Evolutionary conservation across 1,140 invertebrate species (phyloP).

Genomic region (Drosophila sp.): DNA sequence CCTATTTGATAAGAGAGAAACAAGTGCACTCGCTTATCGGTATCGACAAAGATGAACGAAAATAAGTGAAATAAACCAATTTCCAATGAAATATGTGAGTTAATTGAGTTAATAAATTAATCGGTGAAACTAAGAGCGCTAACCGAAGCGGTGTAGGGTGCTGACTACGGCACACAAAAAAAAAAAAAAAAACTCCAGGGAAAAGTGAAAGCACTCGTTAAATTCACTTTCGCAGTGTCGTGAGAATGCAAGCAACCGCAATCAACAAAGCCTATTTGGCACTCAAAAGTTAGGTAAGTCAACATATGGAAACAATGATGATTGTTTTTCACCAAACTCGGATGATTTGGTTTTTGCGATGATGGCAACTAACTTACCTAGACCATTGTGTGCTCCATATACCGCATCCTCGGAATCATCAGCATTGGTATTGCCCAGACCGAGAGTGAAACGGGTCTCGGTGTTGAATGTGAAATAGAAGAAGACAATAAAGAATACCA

Average conservation of each 20-base stretch:
- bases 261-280: neutral
- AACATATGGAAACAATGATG: neutral
- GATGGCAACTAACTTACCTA: conserved; percentile 49
- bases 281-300: neutral
- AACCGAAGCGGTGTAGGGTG: neutral
- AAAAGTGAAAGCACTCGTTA: conserved; percentile 15
- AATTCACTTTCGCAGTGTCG: conserved; percentile 12
- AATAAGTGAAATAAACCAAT: no score
- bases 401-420: conserved; percentile 41
- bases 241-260: neutral
- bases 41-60: neutral
- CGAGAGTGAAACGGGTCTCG: conserved; percentile 28
- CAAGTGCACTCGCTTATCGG: neutral
- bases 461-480: conserved; percentile 54
- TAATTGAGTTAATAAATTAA: no score
- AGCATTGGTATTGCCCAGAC: conserved; percentile 26
- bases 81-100: no score
- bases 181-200: neutral
- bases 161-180: neutral
- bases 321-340: no score
- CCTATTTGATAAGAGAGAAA: neutral
- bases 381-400: conserved; percentile 33
- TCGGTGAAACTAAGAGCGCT: neutral
- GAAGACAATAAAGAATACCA: conserved; percentile 33
- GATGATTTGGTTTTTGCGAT: no score